phyloP scores from a whole-genome alignment of 2,888 invertebrate genomes.

The Synergus laeviventris region DNA sequence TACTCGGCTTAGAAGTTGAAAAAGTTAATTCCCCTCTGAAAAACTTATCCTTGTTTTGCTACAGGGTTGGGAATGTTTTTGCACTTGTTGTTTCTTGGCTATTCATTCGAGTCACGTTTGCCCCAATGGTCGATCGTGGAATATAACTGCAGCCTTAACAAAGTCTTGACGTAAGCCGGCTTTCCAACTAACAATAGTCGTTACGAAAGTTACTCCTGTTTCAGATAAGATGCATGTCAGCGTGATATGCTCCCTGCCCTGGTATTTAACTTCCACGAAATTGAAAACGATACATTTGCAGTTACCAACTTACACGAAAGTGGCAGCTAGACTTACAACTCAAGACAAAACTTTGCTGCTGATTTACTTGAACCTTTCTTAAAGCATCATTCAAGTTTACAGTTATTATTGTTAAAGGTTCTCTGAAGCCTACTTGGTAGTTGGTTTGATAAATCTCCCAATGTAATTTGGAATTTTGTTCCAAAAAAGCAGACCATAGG shows the following conservation, averaged over 20 bases:
- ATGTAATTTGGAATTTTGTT: too few relatives aligned
- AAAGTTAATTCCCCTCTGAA: slow-evolving; percentile 2
- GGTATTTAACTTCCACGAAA: slow-evolving; percentile 20
- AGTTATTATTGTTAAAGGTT: too few relatives aligned
- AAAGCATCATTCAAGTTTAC: background rate
- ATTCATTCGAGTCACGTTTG: slow-evolving; percentile 25
- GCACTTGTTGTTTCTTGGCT: slow-evolving; percentile 10
- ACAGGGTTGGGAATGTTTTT: background rate
- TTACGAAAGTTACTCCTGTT: slow-evolving; percentile 24
- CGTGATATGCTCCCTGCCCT: slow-evolving; percentile 4
- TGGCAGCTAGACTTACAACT: background rate
- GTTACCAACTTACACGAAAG: slow-evolving; percentile 9
- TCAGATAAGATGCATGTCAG: slow-evolving; percentile 27
- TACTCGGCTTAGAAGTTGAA: background rate
- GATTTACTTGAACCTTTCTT: background rate
- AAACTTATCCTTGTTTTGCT: background rate
- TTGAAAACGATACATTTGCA: slow-evolving; percentile 24
- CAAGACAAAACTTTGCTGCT: background rate
- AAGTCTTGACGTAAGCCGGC: slow-evolving; percentile 21
- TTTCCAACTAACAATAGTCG: slow-evolving; percentile 22
- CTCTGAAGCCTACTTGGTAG: too few relatives aligned
- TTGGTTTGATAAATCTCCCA: too few relatives aligned
- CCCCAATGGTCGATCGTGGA: slow-evolving; percentile 10
- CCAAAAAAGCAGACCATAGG: too few relatives aligned
- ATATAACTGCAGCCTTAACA: slow-evolving; percentile 22